Base-by-base conservation (phyloP, 2,797 vertebrate genomes). In the Eidolon dupreanum region DNA sequence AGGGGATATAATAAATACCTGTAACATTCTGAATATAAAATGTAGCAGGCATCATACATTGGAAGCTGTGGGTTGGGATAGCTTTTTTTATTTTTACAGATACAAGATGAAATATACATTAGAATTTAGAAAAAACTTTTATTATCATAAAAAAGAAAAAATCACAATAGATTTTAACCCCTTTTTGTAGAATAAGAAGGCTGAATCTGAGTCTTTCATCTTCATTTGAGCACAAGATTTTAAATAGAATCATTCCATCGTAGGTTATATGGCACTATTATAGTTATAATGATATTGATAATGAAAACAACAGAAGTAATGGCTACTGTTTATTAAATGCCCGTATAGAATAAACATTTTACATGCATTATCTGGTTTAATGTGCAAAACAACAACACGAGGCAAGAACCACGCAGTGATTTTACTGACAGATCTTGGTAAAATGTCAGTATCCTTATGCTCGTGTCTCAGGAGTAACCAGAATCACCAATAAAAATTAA, bases 1-100 rank as follows among this genome's bases (percentile, higher is more conserved):
- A 77, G 83, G 17, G 2, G 41, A 53, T 5, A 63, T 49, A 82
- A 1, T 4, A 61, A 55, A 57, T 49, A 1, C n/a, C 87, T 2
- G 10, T 65, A 89, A 96, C 90, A 85, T 8, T 71, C 36, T 61
- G 77, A 97, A 94, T 88, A 88, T 88, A 96, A 91, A 75, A 59
- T 38, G 71, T 77, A n/a, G 55, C 16, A 19, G 87, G 46, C 83
- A 97, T 93, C 59, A 87, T 68, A 74, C 33, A 53, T 13, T 22
- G 19, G 79, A 95, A 77, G 91, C 65, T 38, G 3, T 7, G 66
- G 31, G 10, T 70, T 92, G n/a, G 22, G 51, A 57, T 65, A 63
- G 43, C 33, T 61, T 61, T 70, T 59, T 68, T 73, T 2, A 16
- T 38, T 68, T 57, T 87, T 65, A 75, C 51, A 91, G 15, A 66